phyloP scores from a whole-genome alignment of 30 jellyfish, hydroid and myxozoan species.

The Sanderia malayensis region DNA sequence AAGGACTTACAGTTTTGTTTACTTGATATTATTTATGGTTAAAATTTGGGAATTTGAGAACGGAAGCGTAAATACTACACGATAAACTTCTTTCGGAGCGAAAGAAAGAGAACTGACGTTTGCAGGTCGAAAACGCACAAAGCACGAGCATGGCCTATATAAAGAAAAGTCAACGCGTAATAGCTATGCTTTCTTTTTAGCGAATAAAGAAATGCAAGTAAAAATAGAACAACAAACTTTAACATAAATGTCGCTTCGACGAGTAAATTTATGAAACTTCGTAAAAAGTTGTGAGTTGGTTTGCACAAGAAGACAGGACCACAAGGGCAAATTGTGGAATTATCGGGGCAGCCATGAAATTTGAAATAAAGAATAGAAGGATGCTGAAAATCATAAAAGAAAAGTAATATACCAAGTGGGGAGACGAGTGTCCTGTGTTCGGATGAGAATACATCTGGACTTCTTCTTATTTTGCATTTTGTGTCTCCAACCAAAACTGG shows the following conservation, averaged over 20 bases:
- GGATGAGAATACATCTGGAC: conserved; percentile 86
- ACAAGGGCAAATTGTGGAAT: not conserved
- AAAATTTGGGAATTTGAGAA: too few species aligned
- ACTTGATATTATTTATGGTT: too few species aligned
- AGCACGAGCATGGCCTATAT: conserved; percentile 1
- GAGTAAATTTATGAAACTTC: too few species aligned
- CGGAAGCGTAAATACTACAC: too few species aligned
- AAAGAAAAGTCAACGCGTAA: too few species aligned
- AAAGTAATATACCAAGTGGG: conserved; percentile 79
- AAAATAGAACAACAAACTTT: too few species aligned
- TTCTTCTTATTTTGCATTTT: conserved; percentile 68
- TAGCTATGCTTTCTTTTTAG: too few species aligned
- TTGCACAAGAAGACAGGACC: too few species aligned
- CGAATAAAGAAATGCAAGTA: too few species aligned
- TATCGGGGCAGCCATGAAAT: conserved; percentile 3
- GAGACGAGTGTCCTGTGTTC: conserved; percentile 88
- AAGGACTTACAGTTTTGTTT: too few species aligned
- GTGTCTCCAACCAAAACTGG: conserved; percentile 82
- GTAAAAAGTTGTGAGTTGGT: too few species aligned
- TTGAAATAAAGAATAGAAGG: not conserved
- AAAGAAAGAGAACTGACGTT: not conserved
- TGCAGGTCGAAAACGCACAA: not conserved
- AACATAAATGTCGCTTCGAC: too few species aligned
- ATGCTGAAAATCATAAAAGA: not conserved
- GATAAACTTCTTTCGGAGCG: not conserved